A percentile compares a stretch with the other conserved stretches of the same genome.
phyloP scores from a whole-genome alignment of 2,888 invertebrate genomes.

The Hyles lineata region DNA sequence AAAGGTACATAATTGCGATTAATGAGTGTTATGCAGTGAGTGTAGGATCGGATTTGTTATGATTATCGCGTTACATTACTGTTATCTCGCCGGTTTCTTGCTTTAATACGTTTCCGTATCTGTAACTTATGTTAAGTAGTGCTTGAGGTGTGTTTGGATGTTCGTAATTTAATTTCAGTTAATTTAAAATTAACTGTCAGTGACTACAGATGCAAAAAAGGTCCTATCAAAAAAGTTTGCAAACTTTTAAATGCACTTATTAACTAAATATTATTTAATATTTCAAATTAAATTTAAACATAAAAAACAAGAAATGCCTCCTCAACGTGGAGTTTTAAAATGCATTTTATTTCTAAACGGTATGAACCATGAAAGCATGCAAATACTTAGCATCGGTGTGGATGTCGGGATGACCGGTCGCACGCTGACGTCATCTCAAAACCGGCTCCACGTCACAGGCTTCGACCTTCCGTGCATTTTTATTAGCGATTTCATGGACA shows the following conservation, averaged over 20 bases:
- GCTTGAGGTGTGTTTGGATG: conserved; percentile 39
- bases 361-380: conserved; percentile 6
- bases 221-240: neutral
- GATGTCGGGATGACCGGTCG: conserved; percentile 22
- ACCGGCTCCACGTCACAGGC: conserved; percentile 27
- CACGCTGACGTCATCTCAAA: conserved; percentile 23
- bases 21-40: conserved; percentile 41
- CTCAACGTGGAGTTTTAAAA: neutral
- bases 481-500: conserved; percentile 4
- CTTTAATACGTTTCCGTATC: conserved; percentile 33
- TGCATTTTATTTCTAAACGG: neutral
- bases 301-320: neutral
- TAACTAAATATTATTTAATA: neutral
- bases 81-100: conserved; percentile 43
- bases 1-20: conserved; percentile 13
- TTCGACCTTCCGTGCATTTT: conserved; percentile 15
- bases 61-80: conserved; percentile 58
- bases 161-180: conserved; percentile 6
- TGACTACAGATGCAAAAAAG: neutral
- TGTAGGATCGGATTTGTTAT: conserved; percentile 55
- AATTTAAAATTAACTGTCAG: neutral
- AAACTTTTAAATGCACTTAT: neutral
- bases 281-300: neutral
- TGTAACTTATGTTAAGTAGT: conserved; percentile 35
- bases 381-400: conserved; percentile 7